Percentiles rank a stretch among this genome's conserved stretches.
These are phyloP conservation scores for Macquaria australasica DNA, from an alignment of 2,113 vertebrate genomes.

Conservation along the genomic window DNA sequence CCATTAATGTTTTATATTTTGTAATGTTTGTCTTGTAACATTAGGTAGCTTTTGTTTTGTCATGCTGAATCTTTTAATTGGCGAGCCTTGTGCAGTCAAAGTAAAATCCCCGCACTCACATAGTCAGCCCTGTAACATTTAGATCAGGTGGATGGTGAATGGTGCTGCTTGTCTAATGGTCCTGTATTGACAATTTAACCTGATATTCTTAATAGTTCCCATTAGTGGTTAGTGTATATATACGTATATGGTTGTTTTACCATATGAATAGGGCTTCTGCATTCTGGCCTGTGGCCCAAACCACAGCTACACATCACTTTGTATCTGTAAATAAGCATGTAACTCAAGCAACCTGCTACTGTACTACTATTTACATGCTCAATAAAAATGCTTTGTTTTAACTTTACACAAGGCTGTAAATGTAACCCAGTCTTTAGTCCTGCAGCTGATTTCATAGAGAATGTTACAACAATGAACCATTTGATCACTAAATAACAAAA, in stretches of 20 bases:
- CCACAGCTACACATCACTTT: background rate
- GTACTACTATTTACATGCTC: background rate
- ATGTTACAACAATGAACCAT: background rate
- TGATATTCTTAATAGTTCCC: background rate
- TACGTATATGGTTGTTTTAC: background rate
- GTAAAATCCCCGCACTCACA: background rate
- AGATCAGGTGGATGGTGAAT: background rate
- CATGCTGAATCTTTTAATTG: background rate
- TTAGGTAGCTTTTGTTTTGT: background rate
- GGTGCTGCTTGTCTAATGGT: background rate
- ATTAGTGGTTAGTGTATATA: background rate
- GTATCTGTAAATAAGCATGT: background rate
- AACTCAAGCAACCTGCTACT: background rate
- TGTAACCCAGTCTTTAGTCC: background rate
- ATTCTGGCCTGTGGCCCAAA: background rate
- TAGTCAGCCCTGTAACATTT: background rate
- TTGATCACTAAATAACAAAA: background rate
- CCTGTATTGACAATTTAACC: background rate
- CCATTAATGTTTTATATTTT: background rate
- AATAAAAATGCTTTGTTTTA: background rate
- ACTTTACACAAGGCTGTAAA: background rate
- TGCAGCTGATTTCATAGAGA: background rate
- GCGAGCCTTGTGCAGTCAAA: background rate
- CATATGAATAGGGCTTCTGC: background rate
- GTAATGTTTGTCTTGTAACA: background rate